These are phyloP conservation scores for Andrena marginata DNA, from an alignment of 2,888 invertebrate species.

Conservation along the genomic window DNA sequence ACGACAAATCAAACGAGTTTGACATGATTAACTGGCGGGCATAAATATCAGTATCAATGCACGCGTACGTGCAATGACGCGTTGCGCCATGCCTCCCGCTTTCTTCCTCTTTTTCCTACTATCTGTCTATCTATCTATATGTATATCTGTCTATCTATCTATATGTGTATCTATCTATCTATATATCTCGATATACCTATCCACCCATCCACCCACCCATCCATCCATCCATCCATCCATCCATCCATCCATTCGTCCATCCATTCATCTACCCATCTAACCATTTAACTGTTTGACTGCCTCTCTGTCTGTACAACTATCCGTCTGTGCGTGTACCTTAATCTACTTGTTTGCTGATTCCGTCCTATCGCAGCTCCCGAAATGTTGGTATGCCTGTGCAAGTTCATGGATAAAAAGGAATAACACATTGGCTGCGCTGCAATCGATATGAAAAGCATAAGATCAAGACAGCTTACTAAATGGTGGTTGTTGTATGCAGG, in stretches of 20 bases:
- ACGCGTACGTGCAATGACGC: slow-evolving; percentile 82
- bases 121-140: slow-evolving; percentile 22
- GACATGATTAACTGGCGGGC: slow-evolving; percentile 85
- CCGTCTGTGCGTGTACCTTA: too few species aligned
- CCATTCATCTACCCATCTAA: neutral
- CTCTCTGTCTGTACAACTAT: too few species aligned
- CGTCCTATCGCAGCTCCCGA: too few species aligned
- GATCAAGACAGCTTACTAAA: neutral
- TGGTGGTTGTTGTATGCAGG: slow-evolving; percentile 24
- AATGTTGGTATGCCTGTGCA: too few species aligned
- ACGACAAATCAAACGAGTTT: slow-evolving; percentile 85
- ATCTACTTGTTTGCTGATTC: too few species aligned
- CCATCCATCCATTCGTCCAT: neutral
- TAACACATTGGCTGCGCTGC: slow-evolving; percentile 63
- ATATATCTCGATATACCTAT: neutral
- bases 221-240: slow-evolving; percentile 11
- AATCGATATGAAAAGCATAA: slow-evolving; percentile 56
- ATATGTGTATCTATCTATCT: slow-evolving; percentile 11
- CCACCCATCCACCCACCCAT: slow-evolving; percentile 33
- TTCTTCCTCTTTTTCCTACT: slow-evolving; percentile 49
- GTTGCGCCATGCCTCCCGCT: slow-evolving; percentile 74
- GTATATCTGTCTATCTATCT: slow-evolving; percentile 22
- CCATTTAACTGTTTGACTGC: too few species aligned
- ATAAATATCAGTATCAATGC: slow-evolving; percentile 85
- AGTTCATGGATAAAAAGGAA: too few species aligned